phyloP scores from a whole-genome alignment of 2,797 vertebrate genomes.

The Enteromius treurensis region DNA sequence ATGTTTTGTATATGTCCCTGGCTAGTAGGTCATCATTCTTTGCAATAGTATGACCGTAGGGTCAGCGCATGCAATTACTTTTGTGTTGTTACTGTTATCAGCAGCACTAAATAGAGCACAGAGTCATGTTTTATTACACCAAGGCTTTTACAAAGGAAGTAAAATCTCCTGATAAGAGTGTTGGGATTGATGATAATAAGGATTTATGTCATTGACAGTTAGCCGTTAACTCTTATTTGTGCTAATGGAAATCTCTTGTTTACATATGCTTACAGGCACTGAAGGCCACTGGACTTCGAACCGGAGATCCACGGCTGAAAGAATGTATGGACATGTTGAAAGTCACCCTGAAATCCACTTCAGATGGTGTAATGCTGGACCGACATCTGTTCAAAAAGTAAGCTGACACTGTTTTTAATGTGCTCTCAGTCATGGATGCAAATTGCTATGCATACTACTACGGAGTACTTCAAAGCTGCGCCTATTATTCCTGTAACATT shows the following conservation, averaged over 20 bases:
- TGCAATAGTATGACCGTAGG: background rate
- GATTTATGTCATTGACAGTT: background rate
- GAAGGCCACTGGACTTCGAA: constrained; percentile 93
- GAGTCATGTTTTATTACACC: constrained; percentile 39
- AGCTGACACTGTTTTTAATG: constrained; percentile 53
- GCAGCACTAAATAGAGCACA: background rate
- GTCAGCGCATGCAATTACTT: background rate
- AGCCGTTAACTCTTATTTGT: constrained; percentile 1
- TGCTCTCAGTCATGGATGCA: background rate
- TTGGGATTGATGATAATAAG: constrained; percentile 18
- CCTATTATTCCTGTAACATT: constrained; percentile 37
- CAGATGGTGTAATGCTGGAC: constrained; percentile 95
- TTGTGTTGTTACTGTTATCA: constrained; percentile 11
- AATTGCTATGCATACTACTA: background rate
- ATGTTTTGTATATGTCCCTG: constrained; percentile 9
- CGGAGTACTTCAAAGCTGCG: background rate
- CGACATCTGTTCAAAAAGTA: constrained; percentile 97
- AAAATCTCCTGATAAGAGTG: constrained; percentile 13
- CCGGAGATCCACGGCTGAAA: constrained; percentile 93
- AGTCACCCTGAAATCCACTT: constrained; percentile 87
- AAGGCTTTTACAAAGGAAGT: constrained; percentile 8
- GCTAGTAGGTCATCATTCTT: background rate
- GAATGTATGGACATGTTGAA: constrained; percentile 98
- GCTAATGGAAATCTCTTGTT: background rate
- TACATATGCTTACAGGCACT: constrained; percentile 80